Percentiles rank a stretch among this genome's conserved stretches.
These are phyloP conservation scores for Pseudopodoces humilis DNA, from an alignment of 2,113 vertebrate genomes.

Conservation along the genomic window DNA sequence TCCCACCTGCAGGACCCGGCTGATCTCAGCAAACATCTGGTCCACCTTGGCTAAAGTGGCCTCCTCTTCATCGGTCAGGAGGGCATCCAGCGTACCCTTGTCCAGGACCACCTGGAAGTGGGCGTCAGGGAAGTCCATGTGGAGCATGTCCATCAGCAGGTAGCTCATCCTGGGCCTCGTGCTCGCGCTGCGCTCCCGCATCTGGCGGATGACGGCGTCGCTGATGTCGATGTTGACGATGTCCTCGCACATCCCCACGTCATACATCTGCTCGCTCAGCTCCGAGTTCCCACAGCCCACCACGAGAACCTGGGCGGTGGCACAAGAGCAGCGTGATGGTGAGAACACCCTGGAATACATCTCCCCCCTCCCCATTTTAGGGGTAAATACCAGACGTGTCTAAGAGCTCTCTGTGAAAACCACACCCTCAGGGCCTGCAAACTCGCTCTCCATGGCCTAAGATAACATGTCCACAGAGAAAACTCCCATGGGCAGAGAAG, in stretches of 20 bases:
- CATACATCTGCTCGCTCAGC: conserved; percentile 92
- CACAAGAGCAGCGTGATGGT: accelerated
- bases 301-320: conserved; percentile 83
- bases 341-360: accelerated
- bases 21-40: conserved; percentile 88
- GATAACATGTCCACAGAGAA: accelerated
- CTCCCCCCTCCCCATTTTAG: accelerated
- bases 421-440: not conserved
- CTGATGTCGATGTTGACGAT: conserved; percentile 93
- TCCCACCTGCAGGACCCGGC: conserved; percentile 85
- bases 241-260: conserved; percentile 83
- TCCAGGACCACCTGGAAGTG: conserved; percentile 90
- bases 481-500: accelerated
- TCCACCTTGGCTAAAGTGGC: conserved; percentile 78
- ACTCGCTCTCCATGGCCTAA: accelerated
- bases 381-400: accelerated
- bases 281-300: conserved; percentile 98
- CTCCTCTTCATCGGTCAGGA: conserved; percentile 75
- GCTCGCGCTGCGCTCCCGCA: conserved; percentile 84
- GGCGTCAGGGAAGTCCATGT: conserved; percentile 83
- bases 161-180: conserved; percentile 84
- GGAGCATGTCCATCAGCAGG: conserved; percentile 86
- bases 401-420: not conserved
- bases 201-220: conserved; percentile 83
- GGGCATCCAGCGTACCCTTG: conserved; percentile 93